These are phyloP conservation scores for Leuctra nigra DNA, from an alignment of 2,888 invertebrate genomes.

Conservation along the genomic window DNA sequence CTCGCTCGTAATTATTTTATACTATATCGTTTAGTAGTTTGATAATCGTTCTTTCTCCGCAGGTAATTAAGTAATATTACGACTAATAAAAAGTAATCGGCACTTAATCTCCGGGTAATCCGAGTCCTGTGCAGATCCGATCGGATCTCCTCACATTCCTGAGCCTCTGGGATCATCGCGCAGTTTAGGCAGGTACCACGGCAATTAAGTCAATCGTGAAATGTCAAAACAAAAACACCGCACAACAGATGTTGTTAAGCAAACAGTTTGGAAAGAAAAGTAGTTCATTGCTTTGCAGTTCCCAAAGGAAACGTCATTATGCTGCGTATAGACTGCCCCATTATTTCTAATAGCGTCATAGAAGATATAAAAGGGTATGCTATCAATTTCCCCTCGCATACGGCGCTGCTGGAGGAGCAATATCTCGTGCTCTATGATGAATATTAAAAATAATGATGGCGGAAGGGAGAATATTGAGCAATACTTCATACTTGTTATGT, in stretches of 20 bases:
- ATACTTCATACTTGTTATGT: neutral
- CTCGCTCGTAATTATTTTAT: too few species aligned
- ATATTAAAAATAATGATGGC: constrained; percentile 8
- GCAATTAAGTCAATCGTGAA: constrained; percentile 5
- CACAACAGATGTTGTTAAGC: neutral
- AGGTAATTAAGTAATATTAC: too few species aligned
- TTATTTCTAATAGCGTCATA: constrained; percentile 7
- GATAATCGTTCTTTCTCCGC: too few species aligned
- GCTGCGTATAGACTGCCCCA: neutral
- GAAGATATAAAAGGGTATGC: constrained; percentile 6
- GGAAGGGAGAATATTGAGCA: constrained; percentile 4
- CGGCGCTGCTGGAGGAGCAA: neutral
- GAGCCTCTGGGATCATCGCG: too few species aligned
- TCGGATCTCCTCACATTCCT: too few species aligned
- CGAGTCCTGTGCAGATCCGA: too few species aligned
- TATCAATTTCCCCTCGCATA: neutral
- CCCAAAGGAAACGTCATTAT: constrained; percentile 8
- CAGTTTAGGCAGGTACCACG: neutral
- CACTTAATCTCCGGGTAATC: too few species aligned
- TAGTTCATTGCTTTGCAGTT: neutral
- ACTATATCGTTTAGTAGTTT: too few species aligned
- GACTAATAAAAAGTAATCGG: too few species aligned
- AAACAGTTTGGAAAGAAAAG: neutral
- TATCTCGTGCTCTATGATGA: neutral
- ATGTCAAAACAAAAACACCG: neutral